phyloP scores from a whole-genome alignment of 2,888 invertebrate species.

The Melinaea marsaeus region DNA sequence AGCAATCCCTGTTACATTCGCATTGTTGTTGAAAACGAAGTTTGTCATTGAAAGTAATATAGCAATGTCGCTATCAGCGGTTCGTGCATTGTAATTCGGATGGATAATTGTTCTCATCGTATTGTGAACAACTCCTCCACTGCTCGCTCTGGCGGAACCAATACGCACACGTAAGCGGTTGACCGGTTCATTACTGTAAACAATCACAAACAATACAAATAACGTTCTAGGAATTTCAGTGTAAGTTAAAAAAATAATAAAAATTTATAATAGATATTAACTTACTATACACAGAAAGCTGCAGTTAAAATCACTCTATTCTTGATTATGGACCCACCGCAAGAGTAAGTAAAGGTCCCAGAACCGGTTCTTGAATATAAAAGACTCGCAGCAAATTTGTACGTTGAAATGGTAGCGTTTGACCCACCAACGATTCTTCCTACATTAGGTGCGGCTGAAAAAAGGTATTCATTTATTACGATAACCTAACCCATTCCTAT shows the following conservation, averaged over 20 bases:
- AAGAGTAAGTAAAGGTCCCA: constrained; percentile 44
- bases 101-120: constrained; percentile 42
- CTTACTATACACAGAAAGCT: constrained; percentile 52
- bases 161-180: constrained; percentile 43
- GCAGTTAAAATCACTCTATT: constrained; percentile 51
- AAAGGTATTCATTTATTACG: neutral
- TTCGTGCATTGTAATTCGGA: constrained; percentile 42
- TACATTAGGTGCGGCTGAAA: neutral
- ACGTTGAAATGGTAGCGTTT: constrained; percentile 38
- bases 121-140: constrained; percentile 43
- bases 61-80: constrained; percentile 49
- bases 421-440: constrained; percentile 54
- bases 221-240: neutral
- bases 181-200: constrained; percentile 10
- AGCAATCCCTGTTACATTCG: constrained; percentile 46
- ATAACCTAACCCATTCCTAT: too few relatives aligned
- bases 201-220: neutral
- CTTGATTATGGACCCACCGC: constrained; percentile 57
- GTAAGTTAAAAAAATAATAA: too few relatives aligned
- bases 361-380: constrained; percentile 44
- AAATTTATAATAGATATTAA: too few relatives aligned
- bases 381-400: constrained; percentile 52
- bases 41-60: constrained; percentile 47
- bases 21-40: constrained; percentile 38
- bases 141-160: constrained; percentile 45